phyloP scores from a whole-genome alignment of 2,113 vertebrate species.

The Spheniscus mendiculus region DNA sequence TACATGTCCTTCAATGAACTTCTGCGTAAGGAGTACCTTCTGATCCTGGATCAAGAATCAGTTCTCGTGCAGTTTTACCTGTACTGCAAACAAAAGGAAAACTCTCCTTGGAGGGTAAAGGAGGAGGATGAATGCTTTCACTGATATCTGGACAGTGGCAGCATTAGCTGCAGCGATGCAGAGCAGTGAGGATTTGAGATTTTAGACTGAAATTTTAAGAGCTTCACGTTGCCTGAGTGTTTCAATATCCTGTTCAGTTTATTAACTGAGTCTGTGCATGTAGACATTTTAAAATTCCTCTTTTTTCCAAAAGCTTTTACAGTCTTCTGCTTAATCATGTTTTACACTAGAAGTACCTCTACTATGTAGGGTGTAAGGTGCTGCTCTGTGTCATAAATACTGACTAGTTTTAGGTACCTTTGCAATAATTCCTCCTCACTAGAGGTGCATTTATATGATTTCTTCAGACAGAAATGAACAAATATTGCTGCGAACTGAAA shows the following conservation, averaged over 20 bases:
- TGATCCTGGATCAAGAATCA: background rate
- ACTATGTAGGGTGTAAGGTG: background rate
- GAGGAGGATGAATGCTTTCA: background rate
- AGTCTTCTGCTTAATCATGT: background rate
- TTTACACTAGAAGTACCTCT: background rate
- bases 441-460: background rate
- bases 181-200: background rate
- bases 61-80: background rate
- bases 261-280: background rate
- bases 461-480: background rate
- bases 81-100: background rate
- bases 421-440: background rate
- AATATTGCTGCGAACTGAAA: background rate
- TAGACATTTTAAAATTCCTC: background rate
- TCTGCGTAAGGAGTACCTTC: background rate
- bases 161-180: background rate
- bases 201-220: background rate
- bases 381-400: background rate
- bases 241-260: background rate
- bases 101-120: background rate
- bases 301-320: background rate
- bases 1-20: background rate
- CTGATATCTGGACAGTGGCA: background rate
- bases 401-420: background rate
- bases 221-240: background rate